These are phyloP conservation scores for Triops longicaudatus DNA, from an alignment of 1,140 invertebrate species.

Conservation along the genomic window DNA sequence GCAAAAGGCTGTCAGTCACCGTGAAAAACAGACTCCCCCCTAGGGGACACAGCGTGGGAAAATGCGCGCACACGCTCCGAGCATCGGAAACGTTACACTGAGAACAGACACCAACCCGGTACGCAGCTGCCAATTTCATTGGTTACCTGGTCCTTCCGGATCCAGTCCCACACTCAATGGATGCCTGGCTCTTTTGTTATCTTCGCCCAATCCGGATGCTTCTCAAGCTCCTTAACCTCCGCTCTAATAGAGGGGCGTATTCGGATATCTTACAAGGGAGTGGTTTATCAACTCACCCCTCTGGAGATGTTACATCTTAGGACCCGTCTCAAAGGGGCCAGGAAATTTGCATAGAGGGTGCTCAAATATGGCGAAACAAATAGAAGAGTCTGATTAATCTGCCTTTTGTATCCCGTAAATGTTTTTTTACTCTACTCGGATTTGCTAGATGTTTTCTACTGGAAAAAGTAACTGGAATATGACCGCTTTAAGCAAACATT, in stretches of 20 bases:
- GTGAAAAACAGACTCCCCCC: constrained; percentile 1
- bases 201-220: neutral
- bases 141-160: constrained; percentile 1
- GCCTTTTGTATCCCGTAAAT: neutral
- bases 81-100: neutral
- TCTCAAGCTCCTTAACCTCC: neutral
- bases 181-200: neutral
- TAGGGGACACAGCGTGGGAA: constrained; percentile 5
- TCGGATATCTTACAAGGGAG: too few species aligned
- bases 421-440: neutral
- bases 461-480: too few species aligned
- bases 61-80: neutral
- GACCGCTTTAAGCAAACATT: too few species aligned
- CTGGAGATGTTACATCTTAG: neutral
- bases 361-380: neutral
- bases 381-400: neutral
- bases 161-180: constrained; percentile 1
- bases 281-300: neutral
- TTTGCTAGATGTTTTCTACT: neutral
- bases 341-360: neutral
- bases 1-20: constrained; percentile 10
- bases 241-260: neutral
- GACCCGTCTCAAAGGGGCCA: neutral
- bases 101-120: neutral
- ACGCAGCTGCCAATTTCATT: constrained; percentile 4